A percentile compares a stretch with the other conserved stretches of the same genome.
Evolutionary conservation across 2,888 invertebrate genomes (phyloP).

Genomic region (Polyploca ridens): DNA sequence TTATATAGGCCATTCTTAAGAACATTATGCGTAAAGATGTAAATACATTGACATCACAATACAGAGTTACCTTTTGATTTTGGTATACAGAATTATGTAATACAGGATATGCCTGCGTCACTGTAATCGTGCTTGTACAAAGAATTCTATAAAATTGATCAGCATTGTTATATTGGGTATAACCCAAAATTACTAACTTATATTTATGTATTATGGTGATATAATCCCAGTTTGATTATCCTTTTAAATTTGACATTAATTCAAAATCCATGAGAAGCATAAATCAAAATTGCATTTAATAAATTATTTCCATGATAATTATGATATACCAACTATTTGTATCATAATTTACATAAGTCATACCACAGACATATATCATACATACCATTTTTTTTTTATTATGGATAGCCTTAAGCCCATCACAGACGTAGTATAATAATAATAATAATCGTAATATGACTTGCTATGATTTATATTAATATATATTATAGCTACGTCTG

Average conservation of each 20-base stretch:
- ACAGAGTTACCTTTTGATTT: slow-evolving; percentile 39
- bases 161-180: background rate
- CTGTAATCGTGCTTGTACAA: background rate
- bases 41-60: slow-evolving; percentile 47
- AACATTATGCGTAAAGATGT: slow-evolving; percentile 51
- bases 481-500: no score
- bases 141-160: background rate
- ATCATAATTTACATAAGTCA: no score
- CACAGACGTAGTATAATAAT: no score
- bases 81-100: background rate
- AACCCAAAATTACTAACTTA: background rate
- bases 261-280: background rate
- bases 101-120: background rate
- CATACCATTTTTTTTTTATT: no score
- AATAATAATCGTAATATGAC: no score
- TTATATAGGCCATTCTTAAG: slow-evolving; percentile 71
- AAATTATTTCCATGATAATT: no score
- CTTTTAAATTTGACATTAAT: background rate
- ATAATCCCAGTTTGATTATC: background rate
- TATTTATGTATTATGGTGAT: background rate
- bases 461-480: no score
- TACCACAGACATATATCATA: no score
- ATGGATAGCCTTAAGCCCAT: no score
- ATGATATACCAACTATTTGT: no score
- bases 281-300: no score